Evolutionary conservation across 1,140 invertebrate genomes (phyloP), one percentile per base, ranked within the genome.

Genomic region (Coelopa frigida): DNA sequence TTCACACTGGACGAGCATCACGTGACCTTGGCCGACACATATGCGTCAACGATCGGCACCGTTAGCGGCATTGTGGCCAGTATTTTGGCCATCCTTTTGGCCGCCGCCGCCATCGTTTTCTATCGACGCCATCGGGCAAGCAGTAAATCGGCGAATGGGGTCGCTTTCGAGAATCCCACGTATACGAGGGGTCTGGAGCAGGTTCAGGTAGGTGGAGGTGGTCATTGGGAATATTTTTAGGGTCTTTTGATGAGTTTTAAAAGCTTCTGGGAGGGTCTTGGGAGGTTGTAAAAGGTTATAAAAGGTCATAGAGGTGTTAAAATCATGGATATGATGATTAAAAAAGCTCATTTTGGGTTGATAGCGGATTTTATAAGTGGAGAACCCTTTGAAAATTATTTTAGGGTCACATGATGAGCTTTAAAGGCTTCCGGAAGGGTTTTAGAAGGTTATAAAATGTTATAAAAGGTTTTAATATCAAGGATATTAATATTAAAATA

Each of bases 161-260:
- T 89, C 38, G 85, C 85, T 4, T 90, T 90, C 63, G 86, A 88
- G 63, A 90, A 90, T 72, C 86, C 86, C 1, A 87, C 84, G 55
- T 90, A 89, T 66, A 75, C 87, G 43, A 74, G 84, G 49, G 85
- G 85, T 59, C 75, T 83, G 27, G 83, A 85, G 54, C 77, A 80
- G 56, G 75, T 80, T 45, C 76, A 84, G 70, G 82, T 84, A 74
- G 73, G 73, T 72, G n/a, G n/a, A n/a, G n/a, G n/a, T n/a, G n/a
- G n/a, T 8, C 8, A 29, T 29, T 29, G 27, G 27, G 27, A 14
- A 29, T 8, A 29, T 29, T 29, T 29, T 29, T 29, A 10, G 27
- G 27, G 8, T 29, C 14, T 14, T 29, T 29, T 29, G 8, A 29
- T n/a, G n/a, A n/a, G n/a, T n/a, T n/a, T n/a, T n/a, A n/a, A n/a